Percentiles rank a stretch among this genome's conserved stretches.
phyloP scores from a whole-genome alignment of 2,888 invertebrate species.

The Cryptophagus acutangulus region DNA sequence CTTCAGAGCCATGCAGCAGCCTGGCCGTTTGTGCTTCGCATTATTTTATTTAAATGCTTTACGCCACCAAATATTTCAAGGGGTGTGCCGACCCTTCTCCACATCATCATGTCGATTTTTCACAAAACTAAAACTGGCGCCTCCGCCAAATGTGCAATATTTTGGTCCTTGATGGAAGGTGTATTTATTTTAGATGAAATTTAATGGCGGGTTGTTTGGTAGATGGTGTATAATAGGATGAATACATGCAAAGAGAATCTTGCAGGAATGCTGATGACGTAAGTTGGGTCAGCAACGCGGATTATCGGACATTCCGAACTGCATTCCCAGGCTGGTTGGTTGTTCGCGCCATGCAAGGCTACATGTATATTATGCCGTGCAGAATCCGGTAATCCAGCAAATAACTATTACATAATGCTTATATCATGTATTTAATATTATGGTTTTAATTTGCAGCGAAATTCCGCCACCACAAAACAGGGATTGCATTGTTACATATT shows the following conservation, averaged over 20 bases:
- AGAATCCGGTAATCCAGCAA: too few relatives aligned
- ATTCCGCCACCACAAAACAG: too few relatives aligned
- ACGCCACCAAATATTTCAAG: slow-evolving; percentile 17
- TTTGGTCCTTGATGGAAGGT: too few relatives aligned
- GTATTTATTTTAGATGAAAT: too few relatives aligned
- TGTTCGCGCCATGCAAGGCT: slow-evolving; percentile 29
- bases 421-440: too few relatives aligned
- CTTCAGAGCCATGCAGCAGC: slow-evolving; percentile 13
- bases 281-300: slow-evolving; percentile 41
- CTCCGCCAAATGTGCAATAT: too few relatives aligned
- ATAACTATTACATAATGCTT: too few relatives aligned
- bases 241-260: slow-evolving; percentile 20
- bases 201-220: too few relatives aligned
- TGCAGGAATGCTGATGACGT: slow-evolving; percentile 41
- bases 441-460: too few relatives aligned
- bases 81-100: slow-evolving; percentile 1
- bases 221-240: too few relatives aligned
- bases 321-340: slow-evolving; percentile 31
- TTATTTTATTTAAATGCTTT: slow-evolving; percentile 28
- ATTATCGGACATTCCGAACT: slow-evolving; percentile 43
- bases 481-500: too few relatives aligned
- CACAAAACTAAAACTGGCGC: too few relatives aligned
- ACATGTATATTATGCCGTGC: slow-evolving; percentile 42
- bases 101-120: slow-evolving; percentile 1
- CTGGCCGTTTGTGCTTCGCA: slow-evolving; percentile 22